Evolutionary conservation across 2,113 vertebrate species (phyloP), one percentile per base, ranked within the genome.

Genomic region (Lampris incognitus): DNA sequence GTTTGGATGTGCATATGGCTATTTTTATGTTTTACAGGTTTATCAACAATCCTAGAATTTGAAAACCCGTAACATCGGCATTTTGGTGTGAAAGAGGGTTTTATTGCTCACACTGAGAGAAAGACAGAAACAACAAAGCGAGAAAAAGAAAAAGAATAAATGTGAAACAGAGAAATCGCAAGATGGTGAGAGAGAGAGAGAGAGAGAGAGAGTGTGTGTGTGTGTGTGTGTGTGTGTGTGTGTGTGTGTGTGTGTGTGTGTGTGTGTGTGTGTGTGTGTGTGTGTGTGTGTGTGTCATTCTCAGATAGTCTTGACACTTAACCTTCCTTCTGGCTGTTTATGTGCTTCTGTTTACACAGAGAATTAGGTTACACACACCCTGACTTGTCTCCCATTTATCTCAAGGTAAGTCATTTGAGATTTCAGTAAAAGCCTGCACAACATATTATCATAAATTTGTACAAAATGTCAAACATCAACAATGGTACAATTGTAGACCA

Each of bases 301-400:
- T 63, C 41, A 48, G 50, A 13, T 10, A 52, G 38, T 37, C 50
- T 39, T 66, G 48, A 74, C 81, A 37, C 66, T 3, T 13, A 79
- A 69, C 75, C 46, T 81, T 75, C 80, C 88, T 63, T 0, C 46
- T 11, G 39, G 82, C 73, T 87, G 78, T 82, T 87, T 84, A 82
- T 84, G 70, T 65, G 70, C 60, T 51, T 56, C 64, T 77, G 76
- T 84, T 85, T 84, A 82, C 78, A 78, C 73, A 42, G 13, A 70
- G 70, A 85, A 78, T 78, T 58, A 66, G 44, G 37, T 39, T 72
- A 48, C 61, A 52, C 41, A 46, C 69, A 48, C 72, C 64, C 66
- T 69, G 66, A 71, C 62, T 55, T 5, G 2, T 6, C 55, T 59
- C 62, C 8, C 48, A 50, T 69, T 48, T 9, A 24, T 76, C 76